Percentiles rank a stretch among this genome's conserved stretches.
Conservation (phyloP, 2,113 vertebrate species). For the Axis porcinus region DNA sequence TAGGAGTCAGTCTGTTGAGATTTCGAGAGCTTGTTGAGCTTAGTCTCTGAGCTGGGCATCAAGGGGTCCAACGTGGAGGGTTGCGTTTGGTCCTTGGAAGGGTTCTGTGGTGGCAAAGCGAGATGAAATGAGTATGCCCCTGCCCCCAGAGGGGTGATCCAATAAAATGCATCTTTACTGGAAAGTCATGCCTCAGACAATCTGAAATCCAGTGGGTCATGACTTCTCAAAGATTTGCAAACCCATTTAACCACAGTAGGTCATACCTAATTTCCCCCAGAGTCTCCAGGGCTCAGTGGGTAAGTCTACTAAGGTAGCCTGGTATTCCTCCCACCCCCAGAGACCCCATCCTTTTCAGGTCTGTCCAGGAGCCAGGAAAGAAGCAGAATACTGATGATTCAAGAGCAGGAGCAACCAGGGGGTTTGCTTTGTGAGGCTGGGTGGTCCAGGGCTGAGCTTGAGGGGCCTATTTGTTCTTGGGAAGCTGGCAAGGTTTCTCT, state of each 20-base stretch:
- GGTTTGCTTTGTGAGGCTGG: not conserved
- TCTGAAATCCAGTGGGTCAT: not conserved
- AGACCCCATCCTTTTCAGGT: not conserved
- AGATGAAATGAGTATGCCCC: not conserved
- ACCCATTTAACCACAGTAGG: not conserved
- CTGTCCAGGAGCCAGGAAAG: not conserved
- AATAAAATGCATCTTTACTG: not conserved
- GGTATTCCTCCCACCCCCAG: not conserved
- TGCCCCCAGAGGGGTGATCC: accelerated
- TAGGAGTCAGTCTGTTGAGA: not conserved
- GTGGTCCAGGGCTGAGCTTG: not conserved
- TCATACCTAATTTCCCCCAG: not conserved
- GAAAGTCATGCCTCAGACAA: not conserved
- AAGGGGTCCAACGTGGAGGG: not conserved
- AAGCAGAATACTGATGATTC: not conserved
- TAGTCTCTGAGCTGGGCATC: not conserved
- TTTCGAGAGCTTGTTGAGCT: not conserved
- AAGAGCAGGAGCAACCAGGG: not conserved
- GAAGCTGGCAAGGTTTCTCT: not conserved
- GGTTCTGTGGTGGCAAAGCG: not conserved
- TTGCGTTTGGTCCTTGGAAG: not conserved
- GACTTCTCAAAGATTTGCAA: not conserved
- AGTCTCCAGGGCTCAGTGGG: not conserved
- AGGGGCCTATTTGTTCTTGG: not conserved
- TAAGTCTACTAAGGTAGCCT: not conserved